Evolutionary conservation across 2,113 vertebrate genomes (phyloP).

Genomic region (Bos javanicus): DNA sequence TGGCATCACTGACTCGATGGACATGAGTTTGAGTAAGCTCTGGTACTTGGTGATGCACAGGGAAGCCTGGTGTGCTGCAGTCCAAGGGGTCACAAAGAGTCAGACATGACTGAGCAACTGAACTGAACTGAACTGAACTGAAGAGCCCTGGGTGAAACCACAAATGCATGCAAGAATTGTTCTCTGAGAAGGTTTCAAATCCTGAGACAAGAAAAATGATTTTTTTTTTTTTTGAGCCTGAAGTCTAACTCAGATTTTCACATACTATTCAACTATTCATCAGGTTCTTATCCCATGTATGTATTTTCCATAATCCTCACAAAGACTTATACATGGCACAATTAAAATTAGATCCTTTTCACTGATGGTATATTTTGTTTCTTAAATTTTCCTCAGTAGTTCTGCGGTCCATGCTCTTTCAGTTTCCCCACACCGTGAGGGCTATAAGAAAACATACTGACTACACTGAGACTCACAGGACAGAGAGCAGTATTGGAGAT

Average conservation of each 20-base stretch:
- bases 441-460: rapidly evolving
- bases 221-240: background rate
- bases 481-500: rapidly evolving
- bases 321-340: background rate
- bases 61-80: background rate
- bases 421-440: background rate
- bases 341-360: background rate
- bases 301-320: background rate
- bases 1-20: background rate
- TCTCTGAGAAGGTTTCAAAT: background rate
- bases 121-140: background rate
- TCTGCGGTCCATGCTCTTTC: background rate
- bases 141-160: background rate
- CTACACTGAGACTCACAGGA: rapidly evolving
- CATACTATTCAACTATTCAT: background rate
- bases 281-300: rapidly evolving
- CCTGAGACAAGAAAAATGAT: background rate
- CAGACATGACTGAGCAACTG: background rate
- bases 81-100: background rate
- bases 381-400: background rate
- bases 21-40: background rate
- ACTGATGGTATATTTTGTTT: background rate
- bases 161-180: background rate
- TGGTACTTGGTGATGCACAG: background rate
- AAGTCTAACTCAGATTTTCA: background rate